These are phyloP conservation scores for Nymphalis polychloros DNA, from an alignment of 2,888 invertebrate species.

Conservation along the genomic window DNA sequence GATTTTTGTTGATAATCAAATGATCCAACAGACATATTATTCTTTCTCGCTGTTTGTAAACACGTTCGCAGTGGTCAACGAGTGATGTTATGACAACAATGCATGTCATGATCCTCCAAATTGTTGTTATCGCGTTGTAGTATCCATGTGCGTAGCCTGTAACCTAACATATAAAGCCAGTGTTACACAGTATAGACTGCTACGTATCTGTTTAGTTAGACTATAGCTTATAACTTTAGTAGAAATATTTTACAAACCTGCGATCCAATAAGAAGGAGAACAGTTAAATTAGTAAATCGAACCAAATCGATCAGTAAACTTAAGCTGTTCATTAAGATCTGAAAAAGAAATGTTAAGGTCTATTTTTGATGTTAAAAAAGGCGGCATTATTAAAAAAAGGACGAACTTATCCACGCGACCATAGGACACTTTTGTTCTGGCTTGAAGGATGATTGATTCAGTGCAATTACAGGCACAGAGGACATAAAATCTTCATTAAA, in stretches of 20 bases:
- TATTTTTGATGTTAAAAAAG: not conserved
- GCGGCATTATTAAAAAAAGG: too few relatives aligned
- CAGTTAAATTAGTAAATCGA: slow-evolving; percentile 57
- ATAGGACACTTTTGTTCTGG: too few relatives aligned
- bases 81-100: slow-evolving; percentile 50
- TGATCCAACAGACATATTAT: slow-evolving; percentile 58
- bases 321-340: slow-evolving; percentile 64
- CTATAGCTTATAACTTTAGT: too few relatives aligned
- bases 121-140: slow-evolving; percentile 53
- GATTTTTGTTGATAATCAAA: slow-evolving; percentile 55
- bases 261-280: slow-evolving; percentile 53
- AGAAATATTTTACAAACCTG: slow-evolving; percentile 50
- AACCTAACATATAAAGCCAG: slow-evolving; percentile 43
- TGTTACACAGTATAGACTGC: not conserved
- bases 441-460: too few relatives aligned
- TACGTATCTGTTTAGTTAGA: not conserved
- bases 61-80: slow-evolving; percentile 52
- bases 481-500: too few relatives aligned
- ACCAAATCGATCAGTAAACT: slow-evolving; percentile 67
- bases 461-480: too few relatives aligned
- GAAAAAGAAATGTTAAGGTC: slow-evolving; percentile 40
- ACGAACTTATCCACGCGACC: too few relatives aligned
- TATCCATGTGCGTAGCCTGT: slow-evolving; percentile 45
- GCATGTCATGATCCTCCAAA: slow-evolving; percentile 55
- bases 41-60: slow-evolving; percentile 54